phyloP scores from a whole-genome alignment of 2,888 invertebrate species.

The Drosophila neonasuta region DNA sequence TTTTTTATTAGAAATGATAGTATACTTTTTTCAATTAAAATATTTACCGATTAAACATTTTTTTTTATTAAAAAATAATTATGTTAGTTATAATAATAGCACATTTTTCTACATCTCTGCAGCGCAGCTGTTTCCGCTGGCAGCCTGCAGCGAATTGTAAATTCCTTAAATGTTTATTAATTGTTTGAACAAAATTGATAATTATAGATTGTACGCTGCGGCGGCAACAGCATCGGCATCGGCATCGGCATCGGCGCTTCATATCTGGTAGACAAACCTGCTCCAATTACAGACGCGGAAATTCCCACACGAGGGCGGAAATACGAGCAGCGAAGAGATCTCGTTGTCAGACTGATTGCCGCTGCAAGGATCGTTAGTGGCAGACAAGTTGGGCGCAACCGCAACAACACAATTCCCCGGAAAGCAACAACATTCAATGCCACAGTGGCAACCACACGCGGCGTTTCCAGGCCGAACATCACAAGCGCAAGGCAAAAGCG shows the following conservation, averaged over 20 bases:
- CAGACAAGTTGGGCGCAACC: constrained; percentile 82
- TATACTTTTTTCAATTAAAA: too few species aligned
- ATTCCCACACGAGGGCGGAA: constrained; percentile 75
- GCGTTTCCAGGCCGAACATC: constrained; percentile 44
- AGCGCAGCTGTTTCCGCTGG: constrained; percentile 64
- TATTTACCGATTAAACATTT: too few species aligned
- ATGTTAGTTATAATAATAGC: too few species aligned
- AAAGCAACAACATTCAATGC: constrained; percentile 50
- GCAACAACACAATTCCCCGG: constrained; percentile 78
- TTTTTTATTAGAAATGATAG: too few species aligned
- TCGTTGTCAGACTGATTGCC: constrained; percentile 73
- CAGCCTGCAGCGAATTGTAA: constrained; percentile 37
- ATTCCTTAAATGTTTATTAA: constrained; percentile 72
- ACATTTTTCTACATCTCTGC: not conserved
- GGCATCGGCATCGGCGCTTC: constrained; percentile 61
- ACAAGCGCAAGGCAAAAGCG: constrained; percentile 14
- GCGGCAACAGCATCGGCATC: constrained; percentile 17
- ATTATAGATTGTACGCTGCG: constrained; percentile 49
- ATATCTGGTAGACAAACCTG: constrained; percentile 51
- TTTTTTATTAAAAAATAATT: too few species aligned
- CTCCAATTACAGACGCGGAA: constrained; percentile 71
- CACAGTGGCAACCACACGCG: constrained; percentile 70
- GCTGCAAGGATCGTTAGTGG: constrained; percentile 78
- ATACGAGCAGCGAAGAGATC: constrained; percentile 57
- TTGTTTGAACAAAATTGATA: constrained; percentile 70